Evolutionary conservation across 2,113 vertebrate species (phyloP), one percentile per base, ranked within the genome.

Genomic region (Mugil cephalus): DNA sequence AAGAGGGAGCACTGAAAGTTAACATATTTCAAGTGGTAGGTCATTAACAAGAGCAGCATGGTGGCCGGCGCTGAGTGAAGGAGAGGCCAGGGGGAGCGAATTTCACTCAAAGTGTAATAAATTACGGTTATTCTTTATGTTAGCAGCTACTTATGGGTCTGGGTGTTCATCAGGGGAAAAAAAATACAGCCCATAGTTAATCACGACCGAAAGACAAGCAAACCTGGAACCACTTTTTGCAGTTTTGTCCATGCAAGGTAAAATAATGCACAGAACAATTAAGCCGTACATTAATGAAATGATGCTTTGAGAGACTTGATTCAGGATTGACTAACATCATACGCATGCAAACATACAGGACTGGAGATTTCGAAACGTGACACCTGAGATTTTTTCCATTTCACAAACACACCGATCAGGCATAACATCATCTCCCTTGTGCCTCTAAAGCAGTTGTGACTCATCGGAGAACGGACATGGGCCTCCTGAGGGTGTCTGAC

Each of bases 1-100:
- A 5, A 2, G 3, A 35, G 17, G 24, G 59, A 62, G 45, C 15
- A 30, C 6, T 69, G 12, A 59, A 14, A 56, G 71, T 65, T 10
- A 45, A 68, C 45, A 39, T 64, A 17, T 68, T 54, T 53, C 30
- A 0, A 0, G 24, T 30, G 24, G 40, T 8, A 73, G 38, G 38
- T 74, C 36, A 40, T 34, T 47, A 76, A 54, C 50, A 48, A 47
- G 43, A 63, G 40, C 65, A 72, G 40, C 48, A 71, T 45, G 65
- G 42, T 35, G 58, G 42, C 15, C 0, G 5, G 15, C n/a, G 59
- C 38, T 56, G 53, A 74, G 30, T 52, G 50, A 71, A 18, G 53
- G 36, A 62, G 38, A 56, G 30, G 15, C 18, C 6, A 50, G 10
- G 45, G 13, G 10, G 18, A 64, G n/a, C 21, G 34, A 7, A 24